Base-by-base conservation (phyloP, 2,888 invertebrate species). In the Euclidia mi region DNA sequence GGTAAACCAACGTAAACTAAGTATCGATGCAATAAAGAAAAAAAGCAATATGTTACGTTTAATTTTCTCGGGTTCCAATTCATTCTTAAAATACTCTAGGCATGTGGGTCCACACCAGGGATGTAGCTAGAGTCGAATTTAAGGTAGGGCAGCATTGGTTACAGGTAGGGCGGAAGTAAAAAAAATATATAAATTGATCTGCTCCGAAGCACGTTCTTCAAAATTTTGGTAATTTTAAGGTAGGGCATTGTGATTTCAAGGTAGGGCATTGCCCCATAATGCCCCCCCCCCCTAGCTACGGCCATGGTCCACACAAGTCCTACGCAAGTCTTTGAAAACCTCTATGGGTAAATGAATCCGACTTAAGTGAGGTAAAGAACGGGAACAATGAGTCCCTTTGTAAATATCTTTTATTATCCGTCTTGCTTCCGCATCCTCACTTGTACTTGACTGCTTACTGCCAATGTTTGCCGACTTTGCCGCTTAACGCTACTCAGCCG, bases 331-430 rank as follows among this genome's bases (percentile, higher is more conserved):
- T 79, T 81, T 78, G 77, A 69, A 81, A 80, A 80, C 76, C 74
- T 73, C 75, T 58, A 78, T 77, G 71, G 59, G 72, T 76, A 82
- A 79, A 81, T 79, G 66, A 76, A 78, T 73, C 76, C 75, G 58
- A 66, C 74, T 76, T 56, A 66, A 81, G 77, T 62, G 56, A 61
- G 76, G 71, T 84, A 83, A 82, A 76, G 79, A 74, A 65, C 67
- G 56, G 71, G 71, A 74, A 87, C 85, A 87, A 86, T 84, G 73
- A 73, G 59, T 65, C 65, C 73, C 77, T 81, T 77, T 55, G 82
- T 81, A 85, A 88, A 85, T 83, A 85, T 82, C 83, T 79, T 81
- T 82, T 85, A 84, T 81, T 79, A 79, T 81, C 73, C 67, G 65
- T 60, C 69, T 69, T 71, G 67, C 70, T 80, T 79, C 75, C 78